Conservation (phyloP, 2,888 invertebrate species). For the Tetragonula carbonaria region DNA sequence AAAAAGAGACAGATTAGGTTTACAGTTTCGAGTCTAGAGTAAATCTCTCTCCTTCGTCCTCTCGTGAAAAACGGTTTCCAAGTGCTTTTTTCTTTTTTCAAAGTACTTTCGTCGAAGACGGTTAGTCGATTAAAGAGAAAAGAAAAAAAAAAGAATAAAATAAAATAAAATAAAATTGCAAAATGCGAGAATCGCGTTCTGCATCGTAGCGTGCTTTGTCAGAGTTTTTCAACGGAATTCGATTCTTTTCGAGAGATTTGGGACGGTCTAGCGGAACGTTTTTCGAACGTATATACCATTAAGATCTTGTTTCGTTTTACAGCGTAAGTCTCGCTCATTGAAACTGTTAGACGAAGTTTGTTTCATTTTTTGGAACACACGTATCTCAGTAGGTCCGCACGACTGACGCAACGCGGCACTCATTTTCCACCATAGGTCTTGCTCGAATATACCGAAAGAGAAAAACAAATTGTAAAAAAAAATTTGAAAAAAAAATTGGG, state of each 20-base stretch:
- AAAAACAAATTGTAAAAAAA: conserved; percentile 8
- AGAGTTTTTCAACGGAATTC: conserved; percentile 45
- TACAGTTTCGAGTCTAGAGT: conserved; percentile 61
- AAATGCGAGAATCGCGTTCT: conserved; percentile 57
- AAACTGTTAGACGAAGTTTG: conserved; percentile 51
- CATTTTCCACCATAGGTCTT: conserved; percentile 75
- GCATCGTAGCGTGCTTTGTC: conserved; percentile 66
- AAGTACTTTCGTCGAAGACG: conserved; percentile 46
- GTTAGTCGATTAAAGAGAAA: conserved; percentile 50
- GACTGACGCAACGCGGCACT: conserved; percentile 83
- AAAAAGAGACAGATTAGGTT: conserved; percentile 59
- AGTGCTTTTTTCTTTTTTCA: conserved; percentile 12
- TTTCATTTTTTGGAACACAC: conserved; percentile 64
- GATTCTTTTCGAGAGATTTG: conserved; percentile 51
- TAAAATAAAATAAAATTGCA: conserved; percentile 18
- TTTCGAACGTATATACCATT: conserved; percentile 48
- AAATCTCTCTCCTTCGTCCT: conserved; percentile 48
- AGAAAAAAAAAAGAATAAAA: no score
- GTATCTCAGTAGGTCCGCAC: conserved; percentile 81
- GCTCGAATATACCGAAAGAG: conserved; percentile 62
- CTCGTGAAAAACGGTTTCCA: conserved; percentile 34
- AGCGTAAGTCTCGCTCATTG: conserved; percentile 57
- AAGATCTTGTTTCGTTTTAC: conserved; percentile 37
- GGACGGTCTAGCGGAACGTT: conserved; percentile 69
- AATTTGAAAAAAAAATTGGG: conserved; percentile 24